Evolutionary conservation across 2,888 invertebrate species (phyloP).

Genomic region (Acanthopleura granulata): DNA sequence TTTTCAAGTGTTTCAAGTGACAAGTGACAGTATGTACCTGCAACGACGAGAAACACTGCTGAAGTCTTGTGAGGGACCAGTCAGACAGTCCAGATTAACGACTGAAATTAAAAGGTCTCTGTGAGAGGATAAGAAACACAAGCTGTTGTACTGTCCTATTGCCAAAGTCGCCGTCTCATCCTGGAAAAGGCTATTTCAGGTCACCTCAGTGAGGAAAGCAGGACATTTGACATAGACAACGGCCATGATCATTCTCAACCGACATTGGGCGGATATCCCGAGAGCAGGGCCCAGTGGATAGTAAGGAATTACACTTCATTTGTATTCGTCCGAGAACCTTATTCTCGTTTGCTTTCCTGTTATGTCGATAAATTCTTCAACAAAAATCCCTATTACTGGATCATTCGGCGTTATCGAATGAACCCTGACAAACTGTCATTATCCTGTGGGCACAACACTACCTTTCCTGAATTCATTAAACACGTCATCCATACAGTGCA

Average conservation of each 20-base stretch:
- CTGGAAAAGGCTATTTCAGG: constrained; percentile 21
- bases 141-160: constrained; percentile 17
- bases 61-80: neutral
- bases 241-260: neutral
- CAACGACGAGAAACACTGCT: neutral
- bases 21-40: neutral
- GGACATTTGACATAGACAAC: constrained; percentile 3
- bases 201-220: neutral
- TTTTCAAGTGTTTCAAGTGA: neutral
- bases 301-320: constrained; percentile 17
- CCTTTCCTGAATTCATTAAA: constrained; percentile 20
- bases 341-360: constrained; percentile 15
- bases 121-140: neutral
- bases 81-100: too few relatives aligned
- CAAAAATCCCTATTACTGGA: neutral
- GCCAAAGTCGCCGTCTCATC: constrained; percentile 21
- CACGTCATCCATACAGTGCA: neutral
- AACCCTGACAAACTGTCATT: neutral
- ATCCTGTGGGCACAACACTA: constrained; percentile 17
- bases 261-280: neutral
- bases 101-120: too few relatives aligned
- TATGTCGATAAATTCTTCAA: constrained; percentile 21
- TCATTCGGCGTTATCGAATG: neutral
- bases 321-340: constrained; percentile 23
- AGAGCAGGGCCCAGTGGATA: neutral